A percentile compares a stretch with the other conserved stretches of the same genome.
phyloP scores from a whole-genome alignment of 2,888 invertebrate species.

The Patella depressa region DNA sequence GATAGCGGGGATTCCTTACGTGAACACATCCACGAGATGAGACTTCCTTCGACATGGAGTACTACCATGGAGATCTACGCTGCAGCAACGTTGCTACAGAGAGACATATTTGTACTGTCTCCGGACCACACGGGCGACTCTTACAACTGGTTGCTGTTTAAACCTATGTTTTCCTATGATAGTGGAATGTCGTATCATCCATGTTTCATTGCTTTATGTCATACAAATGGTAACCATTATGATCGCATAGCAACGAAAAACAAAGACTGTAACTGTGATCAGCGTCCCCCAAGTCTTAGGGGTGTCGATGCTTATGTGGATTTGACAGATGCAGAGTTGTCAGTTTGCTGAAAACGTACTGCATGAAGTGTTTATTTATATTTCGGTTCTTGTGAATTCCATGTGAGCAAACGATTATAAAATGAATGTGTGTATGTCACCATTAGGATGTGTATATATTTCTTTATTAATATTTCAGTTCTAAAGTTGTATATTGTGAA shows the following conservation, averaged over 20 bases:
- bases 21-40: slow-evolving; percentile 51
- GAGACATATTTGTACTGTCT: slow-evolving; percentile 57
- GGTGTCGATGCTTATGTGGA: slow-evolving; percentile 49
- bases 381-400: no score
- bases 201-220: slow-evolving; percentile 59
- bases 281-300: slow-evolving; percentile 48
- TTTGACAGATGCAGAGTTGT: slow-evolving; percentile 35
- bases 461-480: no score
- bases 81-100: slow-evolving; percentile 55
- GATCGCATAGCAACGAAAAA: slow-evolving; percentile 50
- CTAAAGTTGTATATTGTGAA: no score
- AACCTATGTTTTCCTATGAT: slow-evolving; percentile 43
- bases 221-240: slow-evolving; percentile 64
- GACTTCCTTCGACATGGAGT: slow-evolving; percentile 52
- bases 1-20: slow-evolving; percentile 45
- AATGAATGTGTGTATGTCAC: no score
- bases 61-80: slow-evolving; percentile 62
- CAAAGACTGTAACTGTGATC: slow-evolving; percentile 54
- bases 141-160: slow-evolving; percentile 59
- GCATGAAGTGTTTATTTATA: no score
- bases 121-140: slow-evolving; percentile 50
- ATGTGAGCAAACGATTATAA: no score
- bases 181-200: slow-evolving; percentile 27
- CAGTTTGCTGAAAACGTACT: not conserved
- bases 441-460: no score